A percentile compares a stretch with the other conserved stretches of the same genome.
Conservation (phyloP, 2,113 vertebrate species). For the Pelecanus crispus region DNA sequence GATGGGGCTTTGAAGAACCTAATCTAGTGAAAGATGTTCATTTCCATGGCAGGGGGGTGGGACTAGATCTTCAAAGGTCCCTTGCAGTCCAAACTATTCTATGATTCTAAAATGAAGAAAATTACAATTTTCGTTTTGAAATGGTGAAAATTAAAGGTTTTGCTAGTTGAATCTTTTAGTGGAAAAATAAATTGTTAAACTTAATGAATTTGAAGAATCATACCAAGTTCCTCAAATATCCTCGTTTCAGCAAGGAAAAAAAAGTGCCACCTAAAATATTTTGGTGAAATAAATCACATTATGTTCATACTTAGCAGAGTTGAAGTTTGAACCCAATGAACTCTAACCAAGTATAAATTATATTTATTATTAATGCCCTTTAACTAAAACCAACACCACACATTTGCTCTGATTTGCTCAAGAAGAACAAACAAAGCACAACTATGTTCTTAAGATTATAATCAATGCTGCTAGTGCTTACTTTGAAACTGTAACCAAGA, state of each 20-base stretch:
- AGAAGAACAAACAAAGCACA: not conserved
- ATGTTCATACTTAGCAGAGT: not conserved
- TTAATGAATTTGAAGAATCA: not conserved
- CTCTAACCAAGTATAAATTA: not conserved
- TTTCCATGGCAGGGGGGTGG: not conserved
- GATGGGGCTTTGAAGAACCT: not conserved
- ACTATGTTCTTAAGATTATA: not conserved
- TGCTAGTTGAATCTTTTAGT: not conserved
- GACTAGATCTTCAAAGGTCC: not conserved
- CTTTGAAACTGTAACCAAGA: not conserved
- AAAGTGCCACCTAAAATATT: not conserved
- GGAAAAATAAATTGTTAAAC: not conserved
- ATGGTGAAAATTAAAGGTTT: not conserved
- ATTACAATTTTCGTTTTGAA: not conserved
- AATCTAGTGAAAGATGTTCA: not conserved
- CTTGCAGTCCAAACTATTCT: not conserved
- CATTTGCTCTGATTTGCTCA: not conserved
- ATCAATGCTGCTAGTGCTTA: not conserved
- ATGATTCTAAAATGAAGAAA: not conserved
- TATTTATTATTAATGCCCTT: too few relatives aligned
- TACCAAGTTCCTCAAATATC: not conserved
- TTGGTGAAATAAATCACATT: not conserved
- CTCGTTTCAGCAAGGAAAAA: not conserved
- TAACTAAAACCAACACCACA: not conserved
- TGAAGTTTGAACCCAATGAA: not conserved